phyloP scores from a whole-genome alignment of 2,888 invertebrate genomes.

The Conistra vaccinii region DNA sequence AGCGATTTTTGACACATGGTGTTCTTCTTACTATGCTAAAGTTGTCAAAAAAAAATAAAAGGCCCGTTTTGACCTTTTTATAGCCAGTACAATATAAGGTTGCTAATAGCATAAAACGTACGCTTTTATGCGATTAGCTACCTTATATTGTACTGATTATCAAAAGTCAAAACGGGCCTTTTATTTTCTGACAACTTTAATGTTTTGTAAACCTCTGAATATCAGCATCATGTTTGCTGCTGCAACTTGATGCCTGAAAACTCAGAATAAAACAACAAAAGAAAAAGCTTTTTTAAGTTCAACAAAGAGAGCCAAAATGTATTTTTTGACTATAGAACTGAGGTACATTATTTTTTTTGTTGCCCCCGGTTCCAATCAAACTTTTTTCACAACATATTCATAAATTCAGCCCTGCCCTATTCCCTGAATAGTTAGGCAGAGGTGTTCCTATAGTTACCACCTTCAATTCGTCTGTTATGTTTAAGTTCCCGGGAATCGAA shows the following conservation, averaged over 20 bases:
- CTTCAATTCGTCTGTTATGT: not conserved
- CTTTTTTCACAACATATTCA: not conserved
- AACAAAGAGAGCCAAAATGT: not conserved
- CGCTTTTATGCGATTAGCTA: too few relatives aligned
- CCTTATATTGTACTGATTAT: too few relatives aligned
- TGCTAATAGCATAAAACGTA: too few relatives aligned
- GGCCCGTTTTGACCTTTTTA: too few relatives aligned
- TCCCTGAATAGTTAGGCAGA: not conserved
- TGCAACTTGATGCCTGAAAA: too few relatives aligned
- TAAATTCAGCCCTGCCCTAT: not conserved
- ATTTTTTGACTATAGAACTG: not conserved
- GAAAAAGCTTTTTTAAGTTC: not conserved
- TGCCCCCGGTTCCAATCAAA: not conserved
- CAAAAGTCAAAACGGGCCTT: too few relatives aligned
- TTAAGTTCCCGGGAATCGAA: not conserved
- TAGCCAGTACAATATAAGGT: too few relatives aligned
- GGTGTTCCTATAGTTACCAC: not conserved
- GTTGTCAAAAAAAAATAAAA: too few relatives aligned
- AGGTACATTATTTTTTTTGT: not conserved
- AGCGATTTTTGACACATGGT: slow-evolving; percentile 28
- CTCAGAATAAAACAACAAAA: too few relatives aligned
- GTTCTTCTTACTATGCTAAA: not conserved
- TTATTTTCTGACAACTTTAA: too few relatives aligned
- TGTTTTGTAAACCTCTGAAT: not conserved
- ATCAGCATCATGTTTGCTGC: too few relatives aligned